A percentile compares a stretch with the other conserved stretches of the same genome.
Evolutionary conservation across 2,113 vertebrate species (phyloP).

Genomic region (Malurus melanocephalus): DNA sequence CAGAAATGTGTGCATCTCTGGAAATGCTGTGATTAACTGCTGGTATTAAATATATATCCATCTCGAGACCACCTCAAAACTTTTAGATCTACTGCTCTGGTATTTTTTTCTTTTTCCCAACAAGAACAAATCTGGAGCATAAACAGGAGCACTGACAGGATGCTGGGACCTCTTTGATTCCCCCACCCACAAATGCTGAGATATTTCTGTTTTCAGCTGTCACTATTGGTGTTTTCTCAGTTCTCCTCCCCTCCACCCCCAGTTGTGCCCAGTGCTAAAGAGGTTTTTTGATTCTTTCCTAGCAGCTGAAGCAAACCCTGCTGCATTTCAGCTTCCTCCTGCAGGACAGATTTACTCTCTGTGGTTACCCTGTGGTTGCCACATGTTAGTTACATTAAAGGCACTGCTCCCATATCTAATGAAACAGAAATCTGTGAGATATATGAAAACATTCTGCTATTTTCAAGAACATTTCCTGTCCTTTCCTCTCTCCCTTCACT

Average conservation of each 20-base stretch:
- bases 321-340: slow-evolving; percentile 28
- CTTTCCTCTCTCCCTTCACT: neutral
- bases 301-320: slow-evolving; percentile 20
- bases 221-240: slow-evolving; percentile 24
- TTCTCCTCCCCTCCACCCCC: slow-evolving; percentile 7
- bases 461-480: slow-evolving; percentile 14
- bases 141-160: neutral
- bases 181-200: neutral
- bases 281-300: neutral
- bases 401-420: slow-evolving; percentile 12
- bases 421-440: slow-evolving; percentile 33
- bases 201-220: slow-evolving; percentile 43
- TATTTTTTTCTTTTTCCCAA: neutral
- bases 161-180: slow-evolving; percentile 12
- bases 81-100: neutral
- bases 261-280: neutral
- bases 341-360: slow-evolving; percentile 46
- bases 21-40: neutral
- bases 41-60: neutral
- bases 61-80: neutral
- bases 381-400: slow-evolving; percentile 45
- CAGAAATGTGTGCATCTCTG: neutral
- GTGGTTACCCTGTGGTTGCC: slow-evolving; percentile 50
- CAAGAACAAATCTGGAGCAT: neutral
- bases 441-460: neutral